Percentiles rank a stretch among this genome's conserved stretches.
phyloP scores from a whole-genome alignment of 2,888 invertebrate genomes.

The Cerastis leucographa region DNA sequence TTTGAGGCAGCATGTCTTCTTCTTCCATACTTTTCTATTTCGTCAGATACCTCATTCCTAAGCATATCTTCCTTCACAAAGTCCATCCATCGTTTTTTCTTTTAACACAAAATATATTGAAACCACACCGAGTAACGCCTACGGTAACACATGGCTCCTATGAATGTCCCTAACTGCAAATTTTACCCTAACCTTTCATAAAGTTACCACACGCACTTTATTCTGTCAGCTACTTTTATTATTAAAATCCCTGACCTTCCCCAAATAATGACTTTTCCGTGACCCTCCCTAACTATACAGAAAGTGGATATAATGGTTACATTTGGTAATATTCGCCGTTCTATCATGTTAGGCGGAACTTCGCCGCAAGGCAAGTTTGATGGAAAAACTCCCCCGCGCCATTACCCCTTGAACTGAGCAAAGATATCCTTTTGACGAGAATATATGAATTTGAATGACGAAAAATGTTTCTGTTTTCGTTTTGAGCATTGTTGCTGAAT shows the following conservation, averaged over 20 bases:
- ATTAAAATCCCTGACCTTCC: conserved; percentile 26
- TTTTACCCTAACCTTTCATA: neutral
- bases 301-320: conserved; percentile 28
- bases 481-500: neutral
- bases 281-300: conserved; percentile 19
- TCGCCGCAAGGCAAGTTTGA: conserved; percentile 27
- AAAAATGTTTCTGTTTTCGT: conserved; percentile 7
- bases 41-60: too few species aligned
- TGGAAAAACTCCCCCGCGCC: conserved; percentile 17
- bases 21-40: too few species aligned
- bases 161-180: neutral
- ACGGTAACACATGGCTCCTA: neutral
- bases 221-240: conserved; percentile 1
- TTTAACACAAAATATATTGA: neutral
- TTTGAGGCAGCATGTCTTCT: too few species aligned
- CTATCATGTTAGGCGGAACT: neutral
- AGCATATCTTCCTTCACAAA: too few species aligned
- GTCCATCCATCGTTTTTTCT: too few species aligned
- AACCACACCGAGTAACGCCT: neutral
- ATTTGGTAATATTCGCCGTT: conserved; percentile 31
- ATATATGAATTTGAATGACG: conserved; percentile 12
- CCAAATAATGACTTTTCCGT: conserved; percentile 24
- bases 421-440: conserved; percentile 15
- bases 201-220: neutral
- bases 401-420: conserved; percentile 9